Percentiles rank a stretch among this genome's conserved stretches.
Evolutionary conservation across 2,888 invertebrate genomes (phyloP).

Genomic region (Spodoptera littoralis): DNA sequence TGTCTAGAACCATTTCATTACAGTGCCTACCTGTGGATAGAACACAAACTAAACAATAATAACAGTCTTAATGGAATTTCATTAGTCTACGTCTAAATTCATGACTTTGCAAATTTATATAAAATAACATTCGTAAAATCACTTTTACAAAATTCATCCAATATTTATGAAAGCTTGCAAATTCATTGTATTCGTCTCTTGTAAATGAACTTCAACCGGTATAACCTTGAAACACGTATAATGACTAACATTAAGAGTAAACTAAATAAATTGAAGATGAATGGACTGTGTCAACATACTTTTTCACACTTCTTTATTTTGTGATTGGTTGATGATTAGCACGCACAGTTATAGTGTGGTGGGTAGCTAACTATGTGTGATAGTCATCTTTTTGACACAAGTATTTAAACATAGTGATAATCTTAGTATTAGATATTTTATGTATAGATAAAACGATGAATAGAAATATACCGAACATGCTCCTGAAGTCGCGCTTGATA

Average conservation of each 20-base stretch:
- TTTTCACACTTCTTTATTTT: conserved; percentile 46
- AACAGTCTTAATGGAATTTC: conserved; percentile 20
- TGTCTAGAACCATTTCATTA: conserved; percentile 8
- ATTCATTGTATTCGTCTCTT: conserved; percentile 8
- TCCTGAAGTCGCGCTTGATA: conserved; percentile 9
- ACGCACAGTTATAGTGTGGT: conserved; percentile 22
- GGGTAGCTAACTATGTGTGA: conserved; percentile 5
- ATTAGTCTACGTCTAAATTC: conserved; percentile 22
- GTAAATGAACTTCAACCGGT: conserved; percentile 20
- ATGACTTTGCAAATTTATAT: conserved; percentile 4
- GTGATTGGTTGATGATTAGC: conserved; percentile 46
- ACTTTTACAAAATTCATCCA: background rate
- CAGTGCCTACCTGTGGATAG: conserved; percentile 19
- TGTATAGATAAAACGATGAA: conserved; percentile 6
- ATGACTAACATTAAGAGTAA: conserved; percentile 15
- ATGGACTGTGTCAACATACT: conserved; percentile 43
- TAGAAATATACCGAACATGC: conserved; percentile 3
- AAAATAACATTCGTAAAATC: background rate
- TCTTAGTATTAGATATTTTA: conserved; percentile 7
- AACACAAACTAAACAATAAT: conserved; percentile 15
- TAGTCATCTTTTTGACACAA: conserved; percentile 21
- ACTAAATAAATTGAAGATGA: conserved; percentile 44
- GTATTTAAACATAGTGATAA: background rate
- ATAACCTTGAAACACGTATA: conserved; percentile 24
- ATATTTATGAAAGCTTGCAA: background rate